These are phyloP conservation scores for Onthophagus sagittarius DNA, from an alignment of 2,888 invertebrate species.

Conservation along the genomic window DNA sequence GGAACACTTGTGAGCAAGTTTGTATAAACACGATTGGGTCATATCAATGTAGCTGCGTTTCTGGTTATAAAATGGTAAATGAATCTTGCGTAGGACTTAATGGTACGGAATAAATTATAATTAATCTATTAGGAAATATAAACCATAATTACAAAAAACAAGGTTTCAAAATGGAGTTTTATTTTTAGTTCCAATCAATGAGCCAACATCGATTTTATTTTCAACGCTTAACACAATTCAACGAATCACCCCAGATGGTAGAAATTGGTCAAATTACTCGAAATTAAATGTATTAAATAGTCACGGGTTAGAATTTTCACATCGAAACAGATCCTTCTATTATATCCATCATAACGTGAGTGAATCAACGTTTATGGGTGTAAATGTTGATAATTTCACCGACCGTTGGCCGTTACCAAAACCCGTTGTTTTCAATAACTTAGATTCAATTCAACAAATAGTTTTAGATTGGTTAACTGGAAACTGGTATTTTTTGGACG, in stretches of 20 bases:
- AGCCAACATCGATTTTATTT: constrained; percentile 64
- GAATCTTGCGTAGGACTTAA: constrained; percentile 65
- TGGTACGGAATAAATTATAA: constrained; percentile 55
- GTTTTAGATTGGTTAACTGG: constrained; percentile 80
- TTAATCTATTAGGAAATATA: neutral
- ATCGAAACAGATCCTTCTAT: constrained; percentile 64
- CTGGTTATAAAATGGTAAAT: constrained; percentile 62
- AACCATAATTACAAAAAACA: neutral
- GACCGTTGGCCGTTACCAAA: constrained; percentile 56
- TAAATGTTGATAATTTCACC: constrained; percentile 61
- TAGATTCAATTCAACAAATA: constrained; percentile 68
- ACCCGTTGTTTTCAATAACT: constrained; percentile 60
- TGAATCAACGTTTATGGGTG: constrained; percentile 58
- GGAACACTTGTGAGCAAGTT: constrained; percentile 69
- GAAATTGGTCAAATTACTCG: constrained; percentile 47
- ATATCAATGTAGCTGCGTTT: constrained; percentile 68
- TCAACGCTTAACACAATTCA: constrained; percentile 64
- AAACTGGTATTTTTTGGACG: constrained; percentile 63
- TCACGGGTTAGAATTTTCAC: constrained; percentile 62
- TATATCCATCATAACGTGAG: constrained; percentile 67
- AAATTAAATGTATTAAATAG: constrained; percentile 46
- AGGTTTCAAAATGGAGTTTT: neutral
- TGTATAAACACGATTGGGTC: constrained; percentile 67
- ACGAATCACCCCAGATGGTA: constrained; percentile 57
- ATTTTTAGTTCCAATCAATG: constrained; percentile 59